Evolutionary conservation across 2,888 invertebrate genomes (phyloP), one percentile per base, ranked within the genome.

Genomic region (Phyllotreta cruciferae): DNA sequence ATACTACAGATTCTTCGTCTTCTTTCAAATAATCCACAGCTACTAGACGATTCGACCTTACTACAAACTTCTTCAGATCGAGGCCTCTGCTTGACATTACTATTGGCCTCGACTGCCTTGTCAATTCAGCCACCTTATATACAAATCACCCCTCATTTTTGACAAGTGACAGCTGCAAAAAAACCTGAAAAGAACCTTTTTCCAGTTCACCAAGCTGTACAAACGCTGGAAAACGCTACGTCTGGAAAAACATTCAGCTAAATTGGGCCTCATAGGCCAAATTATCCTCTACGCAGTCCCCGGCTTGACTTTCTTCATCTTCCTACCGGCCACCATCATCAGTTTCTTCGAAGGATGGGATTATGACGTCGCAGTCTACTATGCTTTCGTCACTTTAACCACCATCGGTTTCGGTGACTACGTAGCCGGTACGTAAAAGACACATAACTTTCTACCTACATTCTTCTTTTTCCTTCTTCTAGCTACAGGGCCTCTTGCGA

Each of bases 391-490:
- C 9, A 93, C 93, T 0, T 84, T 93, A 8, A 91, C 93, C 1
- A 94, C 94, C 3, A 95, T 96, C 69, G 95, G 95, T 41, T 96
- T 95, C 79, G 96, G 96, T n/a, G 96, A 96, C 80, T 88, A 88
- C 76, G 94, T 96, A 36, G 94, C 95, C 80, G 92, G 93, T 92
- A 82, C 74, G 45, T n/a, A n/a, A n/a, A n/a, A n/a, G n/a, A n/a
- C n/a, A n/a, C n/a, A n/a, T n/a, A n/a, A n/a, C n/a, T n/a, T n/a
- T n/a, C 3, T 35, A 42, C 42, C 3, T 2, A 49, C 9, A 39
- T 58, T 42, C 10, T 41, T 41, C 41, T 41, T 41, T 41, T 41
- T 41, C 41, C 10, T 41, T 9, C 10, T 41, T 41, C 41, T 41
- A 14, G 24, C 4, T 24, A 24, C 24, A 24, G 24, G 24, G 24